Evolutionary conservation across 2,797 vertebrate species (phyloP).

Genomic region (Chaenodraco wilsoni): DNA sequence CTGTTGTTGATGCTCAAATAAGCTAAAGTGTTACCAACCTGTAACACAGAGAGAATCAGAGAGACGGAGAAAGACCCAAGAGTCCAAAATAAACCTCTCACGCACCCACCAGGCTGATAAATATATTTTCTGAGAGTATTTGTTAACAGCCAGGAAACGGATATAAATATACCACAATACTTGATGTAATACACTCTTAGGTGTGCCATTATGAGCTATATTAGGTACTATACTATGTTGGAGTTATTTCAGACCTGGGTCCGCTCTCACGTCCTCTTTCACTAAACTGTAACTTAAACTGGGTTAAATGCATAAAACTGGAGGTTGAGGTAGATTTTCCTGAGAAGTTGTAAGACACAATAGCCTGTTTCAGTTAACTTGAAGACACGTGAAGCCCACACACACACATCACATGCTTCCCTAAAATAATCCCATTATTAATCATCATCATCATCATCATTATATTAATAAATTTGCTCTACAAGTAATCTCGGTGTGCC

Average conservation of each 20-base stretch:
- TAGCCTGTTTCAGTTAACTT: slow-evolving; percentile 68
- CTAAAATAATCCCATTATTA: slow-evolving; percentile 71
- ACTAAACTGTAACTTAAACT: slow-evolving; percentile 72
- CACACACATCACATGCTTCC: slow-evolving; percentile 47
- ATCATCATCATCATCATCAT: slow-evolving; percentile 58
- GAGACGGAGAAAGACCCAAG: slow-evolving; percentile 17
- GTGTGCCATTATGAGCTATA: slow-evolving; percentile 6
- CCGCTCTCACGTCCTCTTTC: slow-evolving; percentile 42
- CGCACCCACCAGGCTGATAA: slow-evolving; percentile 36
- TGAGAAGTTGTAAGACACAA: slow-evolving; percentile 82
- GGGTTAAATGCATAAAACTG: slow-evolving; percentile 79
- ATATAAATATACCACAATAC: slow-evolving; percentile 23
- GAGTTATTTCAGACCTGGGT: slow-evolving; percentile 44
- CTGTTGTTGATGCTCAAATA: slow-evolving; percentile 63
- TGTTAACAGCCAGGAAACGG: slow-evolving; percentile 4
- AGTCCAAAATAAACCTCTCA: slow-evolving; percentile 48
- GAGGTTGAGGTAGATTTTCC: slow-evolving; percentile 89
- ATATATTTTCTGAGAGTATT: slow-evolving; percentile 7
- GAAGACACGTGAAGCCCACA: slow-evolving; percentile 66
- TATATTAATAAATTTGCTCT: slow-evolving; percentile 68
- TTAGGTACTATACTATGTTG: slow-evolving; percentile 11
- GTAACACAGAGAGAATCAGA: slow-evolving; percentile 63
- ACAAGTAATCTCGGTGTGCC: slow-evolving; percentile 74
- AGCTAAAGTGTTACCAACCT: slow-evolving; percentile 67
- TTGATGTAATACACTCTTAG: slow-evolving; percentile 12